A percentile compares a stretch with the other conserved stretches of the same genome.
Conservation (phyloP, 2,113 vertebrate species). For the Alaudala cheleensis region DNA sequence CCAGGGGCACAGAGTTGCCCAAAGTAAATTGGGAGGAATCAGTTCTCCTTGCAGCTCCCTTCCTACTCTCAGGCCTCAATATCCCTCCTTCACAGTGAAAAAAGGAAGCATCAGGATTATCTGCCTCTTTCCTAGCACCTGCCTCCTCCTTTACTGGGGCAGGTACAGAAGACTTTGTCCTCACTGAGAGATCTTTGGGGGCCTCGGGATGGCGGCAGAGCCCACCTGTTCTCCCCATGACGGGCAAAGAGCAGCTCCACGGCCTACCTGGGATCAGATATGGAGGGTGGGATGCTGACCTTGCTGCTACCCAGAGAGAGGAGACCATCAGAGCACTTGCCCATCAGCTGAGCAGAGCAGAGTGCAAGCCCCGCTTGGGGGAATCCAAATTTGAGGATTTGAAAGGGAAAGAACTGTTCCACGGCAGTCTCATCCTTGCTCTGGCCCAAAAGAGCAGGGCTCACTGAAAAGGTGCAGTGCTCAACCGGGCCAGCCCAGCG, state of each 20-base stretch:
- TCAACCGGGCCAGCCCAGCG: neutral
- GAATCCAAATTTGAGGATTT: too few relatives aligned
- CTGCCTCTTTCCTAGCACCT: neutral
- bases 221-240: neutral
- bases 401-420: neutral
- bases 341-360: too few relatives aligned
- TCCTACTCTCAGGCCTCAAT: neutral
- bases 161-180: neutral
- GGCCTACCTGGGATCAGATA: accelerated
- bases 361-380: neutral
- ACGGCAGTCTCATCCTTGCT: neutral
- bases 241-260: neutral
- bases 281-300: neutral
- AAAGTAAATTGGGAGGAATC: neutral
- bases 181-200: neutral
- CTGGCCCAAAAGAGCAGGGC: neutral
- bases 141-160: neutral
- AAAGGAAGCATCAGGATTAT: neutral
- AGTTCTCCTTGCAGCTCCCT: neutral
- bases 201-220: neutral
- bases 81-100: neutral
- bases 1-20: neutral
- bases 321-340: accelerated
- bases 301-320: neutral
- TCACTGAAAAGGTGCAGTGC: accelerated